A percentile compares a stretch with the other conserved stretches of the same genome.
Evolutionary conservation across 2,797 vertebrate genomes (phyloP).

Genomic region (Helarctos malayanus): DNA sequence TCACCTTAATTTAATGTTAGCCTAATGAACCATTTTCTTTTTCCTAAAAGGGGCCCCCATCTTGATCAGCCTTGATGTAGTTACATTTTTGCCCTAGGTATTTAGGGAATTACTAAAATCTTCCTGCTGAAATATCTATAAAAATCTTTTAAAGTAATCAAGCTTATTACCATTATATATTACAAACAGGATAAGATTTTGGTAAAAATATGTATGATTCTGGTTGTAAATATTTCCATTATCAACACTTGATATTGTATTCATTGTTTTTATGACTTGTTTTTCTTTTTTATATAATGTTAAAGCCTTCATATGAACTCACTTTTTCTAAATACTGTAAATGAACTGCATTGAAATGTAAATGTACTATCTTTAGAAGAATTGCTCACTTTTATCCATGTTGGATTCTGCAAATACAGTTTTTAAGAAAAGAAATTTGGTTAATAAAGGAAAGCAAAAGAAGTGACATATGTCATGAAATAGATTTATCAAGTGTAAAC

Average conservation of each 20-base stretch:
- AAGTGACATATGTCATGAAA: conserved; percentile 50
- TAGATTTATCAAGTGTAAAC: conserved; percentile 55
- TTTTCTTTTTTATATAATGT: conserved; percentile 51
- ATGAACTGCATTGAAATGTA: conserved; percentile 51
- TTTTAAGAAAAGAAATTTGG: conserved; percentile 62
- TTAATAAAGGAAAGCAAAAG: conserved; percentile 64
- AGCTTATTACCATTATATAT: conserved; percentile 1
- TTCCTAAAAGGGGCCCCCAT: background rate
- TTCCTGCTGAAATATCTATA: background rate
- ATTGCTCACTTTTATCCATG: conserved; percentile 39
- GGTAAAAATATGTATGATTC: conserved; percentile 9
- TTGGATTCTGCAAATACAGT: conserved; percentile 42
- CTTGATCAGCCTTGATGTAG: background rate
- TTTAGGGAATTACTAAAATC: conserved; percentile 41
- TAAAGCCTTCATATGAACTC: conserved; percentile 57
- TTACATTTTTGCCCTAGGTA: background rate
- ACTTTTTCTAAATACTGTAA: conserved; percentile 59
- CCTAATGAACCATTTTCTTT: conserved; percentile 50
- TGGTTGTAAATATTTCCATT: conserved; percentile 50
- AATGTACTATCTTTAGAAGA: conserved; percentile 50
- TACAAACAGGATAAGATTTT: conserved; percentile 42
- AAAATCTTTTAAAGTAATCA: conserved; percentile 29
- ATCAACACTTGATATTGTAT: conserved; percentile 14
- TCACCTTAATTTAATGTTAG: background rate
- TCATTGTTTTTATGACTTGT: conserved; percentile 61